A percentile compares a stretch with the other conserved stretches of the same genome.
phyloP scores from a whole-genome alignment of 1,140 invertebrate genomes.

The Drosophila dunni region DNA sequence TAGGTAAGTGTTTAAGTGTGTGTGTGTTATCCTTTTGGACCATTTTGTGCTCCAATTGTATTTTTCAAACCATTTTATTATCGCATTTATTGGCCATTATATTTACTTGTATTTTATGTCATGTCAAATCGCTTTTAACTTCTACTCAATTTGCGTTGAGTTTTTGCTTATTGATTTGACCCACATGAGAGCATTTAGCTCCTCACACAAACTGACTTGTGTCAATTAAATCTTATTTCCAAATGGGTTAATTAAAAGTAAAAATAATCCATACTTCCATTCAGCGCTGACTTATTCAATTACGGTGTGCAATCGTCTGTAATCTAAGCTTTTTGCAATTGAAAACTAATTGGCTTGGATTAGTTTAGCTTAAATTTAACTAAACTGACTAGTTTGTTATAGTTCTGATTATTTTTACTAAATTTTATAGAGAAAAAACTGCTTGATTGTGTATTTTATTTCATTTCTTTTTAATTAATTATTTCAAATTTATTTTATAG shows the following conservation, averaged over 20 bases:
- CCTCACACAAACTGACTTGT: not conserved
- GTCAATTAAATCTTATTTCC: slow-evolving; percentile 19
- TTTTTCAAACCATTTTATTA: slow-evolving; percentile 68
- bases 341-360: not conserved
- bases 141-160: slow-evolving; percentile 42
- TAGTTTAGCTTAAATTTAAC: too few relatives aligned
- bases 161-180: slow-evolving; percentile 51
- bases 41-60: slow-evolving; percentile 63
- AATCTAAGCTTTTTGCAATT: not conserved
- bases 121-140: slow-evolving; percentile 66
- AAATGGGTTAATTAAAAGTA: slow-evolving; percentile 20
- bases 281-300: slow-evolving; percentile 10
- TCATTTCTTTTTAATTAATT: too few relatives aligned
- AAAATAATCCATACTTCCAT: not conserved
- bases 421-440: too few relatives aligned
- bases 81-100: slow-evolving; percentile 76
- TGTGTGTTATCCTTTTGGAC: slow-evolving; percentile 40
- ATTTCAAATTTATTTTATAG: too few relatives aligned
- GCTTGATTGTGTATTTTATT: too few relatives aligned
- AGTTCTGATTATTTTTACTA: too few relatives aligned
- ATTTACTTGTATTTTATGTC: slow-evolving; percentile 67
- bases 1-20: slow-evolving; percentile 5
- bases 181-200: slow-evolving; percentile 24
- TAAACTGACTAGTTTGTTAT: too few relatives aligned
- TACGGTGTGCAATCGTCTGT: not conserved